Conservation (phyloP, 2,113 vertebrate species). For the Ophthalmolycus amberensis region DNA sequence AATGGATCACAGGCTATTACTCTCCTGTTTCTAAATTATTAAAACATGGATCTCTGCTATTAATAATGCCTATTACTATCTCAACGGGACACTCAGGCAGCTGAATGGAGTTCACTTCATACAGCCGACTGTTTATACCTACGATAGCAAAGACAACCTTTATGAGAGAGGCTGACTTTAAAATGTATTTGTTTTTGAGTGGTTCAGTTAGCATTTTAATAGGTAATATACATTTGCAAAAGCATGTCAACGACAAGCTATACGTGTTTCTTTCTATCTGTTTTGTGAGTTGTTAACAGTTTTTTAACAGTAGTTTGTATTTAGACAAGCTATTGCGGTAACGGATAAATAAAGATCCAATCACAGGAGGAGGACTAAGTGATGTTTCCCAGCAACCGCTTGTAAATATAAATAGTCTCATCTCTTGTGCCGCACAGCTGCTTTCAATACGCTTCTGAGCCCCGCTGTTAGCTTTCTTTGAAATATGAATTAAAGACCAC, state of each 20-base stretch:
- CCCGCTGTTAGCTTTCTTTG: background rate
- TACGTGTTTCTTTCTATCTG: background rate
- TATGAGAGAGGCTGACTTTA: background rate
- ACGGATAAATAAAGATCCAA: background rate
- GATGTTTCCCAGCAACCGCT: background rate
- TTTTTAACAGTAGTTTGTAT: background rate
- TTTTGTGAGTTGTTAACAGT: background rate
- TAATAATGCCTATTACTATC: background rate
- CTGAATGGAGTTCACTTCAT: background rate
- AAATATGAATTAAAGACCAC: slow-evolving; percentile 1
- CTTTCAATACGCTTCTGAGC: background rate
- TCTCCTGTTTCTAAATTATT: slow-evolving; percentile 28
- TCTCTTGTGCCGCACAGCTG: slow-evolving; percentile 1
- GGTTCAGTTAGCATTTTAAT: background rate
- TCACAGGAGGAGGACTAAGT: background rate
- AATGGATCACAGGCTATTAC: background rate
- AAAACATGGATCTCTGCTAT: background rate
- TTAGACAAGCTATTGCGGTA: background rate
- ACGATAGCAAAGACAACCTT: background rate
- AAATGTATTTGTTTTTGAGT: background rate
- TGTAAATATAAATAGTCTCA: background rate
- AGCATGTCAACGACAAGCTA: background rate
- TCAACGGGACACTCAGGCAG: background rate
- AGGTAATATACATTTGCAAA: background rate
- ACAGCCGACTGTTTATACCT: background rate